Evolutionary conservation across 1,140 invertebrate species (phyloP).

Genomic region (Gonatopus flavifemur): DNA sequence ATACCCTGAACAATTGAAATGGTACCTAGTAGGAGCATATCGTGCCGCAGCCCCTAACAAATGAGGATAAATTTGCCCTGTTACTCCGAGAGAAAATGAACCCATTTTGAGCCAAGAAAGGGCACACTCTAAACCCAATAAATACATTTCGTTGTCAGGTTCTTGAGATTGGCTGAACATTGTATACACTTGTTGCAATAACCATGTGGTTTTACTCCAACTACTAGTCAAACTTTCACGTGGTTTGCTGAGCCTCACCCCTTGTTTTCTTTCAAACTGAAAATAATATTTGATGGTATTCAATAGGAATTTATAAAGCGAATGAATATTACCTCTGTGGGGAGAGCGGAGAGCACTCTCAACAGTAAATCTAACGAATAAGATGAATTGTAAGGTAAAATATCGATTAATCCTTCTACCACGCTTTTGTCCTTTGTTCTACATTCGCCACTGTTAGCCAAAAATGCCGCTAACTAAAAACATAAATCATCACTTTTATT

Average conservation of each 20-base stretch:
- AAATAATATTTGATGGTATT: background rate
- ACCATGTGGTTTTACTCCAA: conserved; percentile 43
- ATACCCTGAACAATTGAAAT: conserved; percentile 6
- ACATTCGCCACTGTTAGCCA: conserved; percentile 30
- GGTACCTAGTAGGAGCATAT: conserved; percentile 43
- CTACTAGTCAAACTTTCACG: conserved; percentile 29
- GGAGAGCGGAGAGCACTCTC: conserved; percentile 71
- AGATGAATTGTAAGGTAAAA: conserved; percentile 44
- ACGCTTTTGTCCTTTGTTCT: conserved; percentile 31
- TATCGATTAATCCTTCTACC: conserved; percentile 44
- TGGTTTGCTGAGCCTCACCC: conserved; percentile 21
- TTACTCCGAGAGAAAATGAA: conserved; percentile 41
- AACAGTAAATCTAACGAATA: conserved; percentile 36
- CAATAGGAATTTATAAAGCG: background rate
- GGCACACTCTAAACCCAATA: conserved; percentile 42
- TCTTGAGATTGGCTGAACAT: conserved; percentile 32
- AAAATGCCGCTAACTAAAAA: conserved; percentile 47
- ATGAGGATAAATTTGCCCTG: conserved; percentile 41
- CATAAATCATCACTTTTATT: background rate
- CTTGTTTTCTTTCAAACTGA: conserved; percentile 39
- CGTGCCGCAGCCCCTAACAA: conserved; percentile 43
- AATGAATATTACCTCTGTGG: conserved; percentile 70
- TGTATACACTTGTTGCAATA: conserved; percentile 46
- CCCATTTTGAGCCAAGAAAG: conserved; percentile 46
- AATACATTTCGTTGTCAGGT: conserved; percentile 30